Conservation (phyloP, 2,113 vertebrate genomes). For the Oryzias melastigma region DNA sequence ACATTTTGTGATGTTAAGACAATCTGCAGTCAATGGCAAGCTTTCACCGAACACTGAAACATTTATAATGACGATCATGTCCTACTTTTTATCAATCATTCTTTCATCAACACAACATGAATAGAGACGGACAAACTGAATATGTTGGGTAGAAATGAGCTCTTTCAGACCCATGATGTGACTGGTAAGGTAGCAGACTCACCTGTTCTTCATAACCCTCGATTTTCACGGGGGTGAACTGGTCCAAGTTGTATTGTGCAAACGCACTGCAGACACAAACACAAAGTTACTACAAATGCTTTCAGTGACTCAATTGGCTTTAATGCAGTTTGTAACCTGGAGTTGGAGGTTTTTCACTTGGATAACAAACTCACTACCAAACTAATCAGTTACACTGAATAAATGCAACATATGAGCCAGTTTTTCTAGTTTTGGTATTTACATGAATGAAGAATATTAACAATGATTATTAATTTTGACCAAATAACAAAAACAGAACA, state of each 20-base stretch:
- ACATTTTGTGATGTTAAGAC: too few relatives aligned
- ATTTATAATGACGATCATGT: too few relatives aligned
- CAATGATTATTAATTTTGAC: too few relatives aligned
- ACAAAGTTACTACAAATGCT: background rate
- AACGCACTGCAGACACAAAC: constrained; percentile 83
- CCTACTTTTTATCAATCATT: too few relatives aligned
- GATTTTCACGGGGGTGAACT: constrained; percentile 95
- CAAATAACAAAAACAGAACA: too few relatives aligned
- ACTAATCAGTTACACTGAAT: background rate
- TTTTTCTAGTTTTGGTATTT: too few relatives aligned
- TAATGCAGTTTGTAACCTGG: background rate
- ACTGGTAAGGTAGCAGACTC: too few relatives aligned
- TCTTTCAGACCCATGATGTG: background rate
- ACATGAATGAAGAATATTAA: too few relatives aligned
- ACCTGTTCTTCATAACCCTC: constrained; percentile 95
- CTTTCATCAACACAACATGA: too few relatives aligned
- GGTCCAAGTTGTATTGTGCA: constrained; percentile 98
- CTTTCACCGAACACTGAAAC: too few relatives aligned
- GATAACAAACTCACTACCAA: background rate
- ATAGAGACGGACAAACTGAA: background rate
- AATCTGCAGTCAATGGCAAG: too few relatives aligned
- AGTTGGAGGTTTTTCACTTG: background rate
- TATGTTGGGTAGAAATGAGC: background rate
- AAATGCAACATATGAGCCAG: background rate
- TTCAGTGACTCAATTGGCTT: background rate